A percentile compares a stretch with the other conserved stretches of the same genome.
phyloP scores from a whole-genome alignment of 2,888 invertebrate species.

The Fragum whitleyi region DNA sequence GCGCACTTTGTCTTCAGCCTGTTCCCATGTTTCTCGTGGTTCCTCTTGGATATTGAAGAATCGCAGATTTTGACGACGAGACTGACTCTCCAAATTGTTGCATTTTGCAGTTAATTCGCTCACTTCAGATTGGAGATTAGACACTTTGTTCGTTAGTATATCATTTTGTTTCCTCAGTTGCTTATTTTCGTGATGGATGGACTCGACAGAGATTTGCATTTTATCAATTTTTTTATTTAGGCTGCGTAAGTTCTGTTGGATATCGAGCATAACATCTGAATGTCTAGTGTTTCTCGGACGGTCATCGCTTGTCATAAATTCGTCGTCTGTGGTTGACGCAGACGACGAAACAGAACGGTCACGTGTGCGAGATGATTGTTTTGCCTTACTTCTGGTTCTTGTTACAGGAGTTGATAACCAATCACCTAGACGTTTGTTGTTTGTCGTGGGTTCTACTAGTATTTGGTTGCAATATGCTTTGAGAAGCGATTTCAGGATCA shows the following conservation, averaged over 20 bases:
- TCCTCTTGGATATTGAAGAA: constrained; percentile 4
- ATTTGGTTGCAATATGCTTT: constrained; percentile 10
- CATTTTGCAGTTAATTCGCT: neutral
- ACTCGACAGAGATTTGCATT: neutral
- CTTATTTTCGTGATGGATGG: constrained; percentile 1
- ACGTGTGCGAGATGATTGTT: neutral
- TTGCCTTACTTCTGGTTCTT: neutral
- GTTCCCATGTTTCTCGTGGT: constrained; percentile 17
- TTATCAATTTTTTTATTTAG: neutral
- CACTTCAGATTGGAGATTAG: neutral
- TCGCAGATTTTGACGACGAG: constrained; percentile 16
- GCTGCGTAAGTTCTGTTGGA: constrained; percentile 4
- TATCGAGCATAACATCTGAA: neutral
- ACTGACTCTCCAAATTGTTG: constrained; percentile 21
- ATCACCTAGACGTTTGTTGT: constrained; percentile 1
- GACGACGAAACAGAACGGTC: neutral
- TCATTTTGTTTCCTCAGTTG: constrained; percentile 4
- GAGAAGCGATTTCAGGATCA: constrained; percentile 11
- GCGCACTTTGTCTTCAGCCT: constrained; percentile 23
- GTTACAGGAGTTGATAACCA: neutral
- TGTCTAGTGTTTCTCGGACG: neutral
- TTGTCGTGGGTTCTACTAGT: neutral
- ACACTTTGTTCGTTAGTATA: constrained; percentile 7
- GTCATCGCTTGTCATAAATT: constrained; percentile 2
- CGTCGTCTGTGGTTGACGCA: constrained; percentile 1